Percentiles rank a stretch among this genome's conserved stretches.
Evolutionary conservation across 1,140 invertebrate genomes (phyloP).

Genomic region (Conus ventricosus): DNA sequence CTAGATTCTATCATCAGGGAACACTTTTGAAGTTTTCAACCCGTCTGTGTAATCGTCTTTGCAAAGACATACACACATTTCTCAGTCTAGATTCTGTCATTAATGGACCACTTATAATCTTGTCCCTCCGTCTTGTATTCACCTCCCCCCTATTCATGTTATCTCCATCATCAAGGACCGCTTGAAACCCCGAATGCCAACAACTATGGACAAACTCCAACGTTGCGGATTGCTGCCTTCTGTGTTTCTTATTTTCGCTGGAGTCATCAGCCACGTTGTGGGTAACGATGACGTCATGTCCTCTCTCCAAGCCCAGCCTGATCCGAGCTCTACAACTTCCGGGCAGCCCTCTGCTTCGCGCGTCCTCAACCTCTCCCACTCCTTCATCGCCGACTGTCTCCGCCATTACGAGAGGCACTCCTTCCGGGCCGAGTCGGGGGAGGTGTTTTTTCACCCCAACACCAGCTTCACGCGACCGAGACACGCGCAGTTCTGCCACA

Average conservation of each 20-base stretch:
- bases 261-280: not conserved
- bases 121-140: too few relatives aligned
- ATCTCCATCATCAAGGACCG: too few relatives aligned
- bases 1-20: too few relatives aligned
- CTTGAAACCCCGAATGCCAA: too few relatives aligned
- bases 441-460: not conserved
- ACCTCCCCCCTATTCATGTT: too few relatives aligned
- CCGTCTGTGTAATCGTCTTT: too few relatives aligned
- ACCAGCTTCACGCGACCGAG: not conserved
- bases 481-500: not conserved
- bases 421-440: not conserved
- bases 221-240: not conserved
- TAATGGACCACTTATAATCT: too few relatives aligned
- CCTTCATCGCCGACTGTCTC: not conserved
- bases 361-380: not conserved
- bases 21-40: too few relatives aligned
- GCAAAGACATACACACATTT: too few relatives aligned
- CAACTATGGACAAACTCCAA: too few relatives aligned
- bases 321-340: not conserved
- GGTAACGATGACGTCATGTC: not conserved
- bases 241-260: not conserved
- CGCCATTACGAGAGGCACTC: not conserved
- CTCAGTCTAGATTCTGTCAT: too few relatives aligned
- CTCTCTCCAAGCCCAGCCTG: not conserved
- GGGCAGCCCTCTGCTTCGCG: not conserved